Evolutionary conservation across 2,113 vertebrate species (phyloP), one percentile per base, ranked within the genome.

Genomic region (Trochalopteron elliotii): DNA sequence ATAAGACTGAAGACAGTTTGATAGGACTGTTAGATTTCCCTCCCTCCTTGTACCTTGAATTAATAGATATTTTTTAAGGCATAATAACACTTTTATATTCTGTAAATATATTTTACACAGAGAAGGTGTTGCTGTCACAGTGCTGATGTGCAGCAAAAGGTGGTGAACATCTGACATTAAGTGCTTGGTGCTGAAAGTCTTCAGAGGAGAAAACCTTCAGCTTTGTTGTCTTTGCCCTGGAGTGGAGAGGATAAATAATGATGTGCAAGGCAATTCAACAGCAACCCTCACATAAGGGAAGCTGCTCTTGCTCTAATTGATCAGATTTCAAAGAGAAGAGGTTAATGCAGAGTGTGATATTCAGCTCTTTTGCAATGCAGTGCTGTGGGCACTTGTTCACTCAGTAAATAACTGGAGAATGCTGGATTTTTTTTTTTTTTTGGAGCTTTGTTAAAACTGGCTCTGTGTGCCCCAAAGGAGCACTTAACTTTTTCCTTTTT

Each of bases 61-160:
- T 4, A 22, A 7, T 1, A 72, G 11, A 11, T 69, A 3, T 5
- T 35, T 53, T 50, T 25, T 5, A 67, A 69, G 2, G 55, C 14
- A 23, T 5, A 16, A 25, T 5, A 16, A 15, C 21, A 27, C 20
- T 68, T 82, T 35, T 16, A 8, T 76, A 14, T 83, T 45, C 6
- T 5, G 0, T 15, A 3, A 9, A 6, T 28, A 3, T 22, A 3
- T 80, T 67, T 67, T 50, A 18, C 49, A 3, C 17, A 53, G 63
- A 35, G 74, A 5, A 56, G 31, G 30, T 53, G 23, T 12, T 33
- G 23, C 23, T 94, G 39, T 63, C 52, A 12, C 72, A 40, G 19
- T 78, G 35, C 23, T 61, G 77, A 11, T 40, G 42, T 33, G 11
- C 22, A 61, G 18, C 39, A 56, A 15, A 19, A n/a, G 21, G 8